These are phyloP conservation scores for Phytoseiulus persimilis DNA, from an alignment of 2,888 invertebrate species.

Conservation along the genomic window DNA sequence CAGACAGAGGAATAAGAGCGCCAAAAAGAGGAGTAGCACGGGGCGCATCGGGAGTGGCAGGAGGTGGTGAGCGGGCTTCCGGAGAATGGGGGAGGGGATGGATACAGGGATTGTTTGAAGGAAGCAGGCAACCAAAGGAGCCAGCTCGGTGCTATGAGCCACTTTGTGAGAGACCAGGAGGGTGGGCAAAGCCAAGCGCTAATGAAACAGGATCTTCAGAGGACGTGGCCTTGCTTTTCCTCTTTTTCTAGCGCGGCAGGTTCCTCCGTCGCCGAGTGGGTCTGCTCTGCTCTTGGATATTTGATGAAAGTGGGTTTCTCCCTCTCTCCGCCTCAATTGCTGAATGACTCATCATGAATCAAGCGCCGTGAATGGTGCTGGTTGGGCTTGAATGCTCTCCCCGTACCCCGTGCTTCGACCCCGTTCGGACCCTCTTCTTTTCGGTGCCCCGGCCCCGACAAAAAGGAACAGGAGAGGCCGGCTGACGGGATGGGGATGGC, in stretches of 20 bases:
- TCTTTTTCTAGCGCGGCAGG: background rate
- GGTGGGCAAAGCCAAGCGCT: background rate
- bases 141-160: background rate
- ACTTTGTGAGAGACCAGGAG: background rate
- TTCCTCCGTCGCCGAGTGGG: background rate
- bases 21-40: background rate
- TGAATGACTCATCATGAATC: slow-evolving; percentile 5
- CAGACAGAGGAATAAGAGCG: background rate
- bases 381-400: background rate
- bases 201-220: slow-evolving; percentile 5
- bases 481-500: background rate
- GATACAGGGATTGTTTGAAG: background rate
- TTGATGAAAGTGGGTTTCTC: background rate
- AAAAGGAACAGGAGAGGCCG: background rate
- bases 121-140: background rate
- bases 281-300: background rate
- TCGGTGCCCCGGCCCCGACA: background rate
- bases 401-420: background rate
- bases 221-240: slow-evolving; percentile 5
- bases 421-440: background rate
- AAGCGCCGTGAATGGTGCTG: background rate
- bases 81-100: background rate
- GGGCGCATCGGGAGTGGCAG: background rate
- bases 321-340: background rate
- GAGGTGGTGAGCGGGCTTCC: background rate